Conservation (phyloP, 2,888 invertebrate species). For the Diaphora mendica region DNA sequence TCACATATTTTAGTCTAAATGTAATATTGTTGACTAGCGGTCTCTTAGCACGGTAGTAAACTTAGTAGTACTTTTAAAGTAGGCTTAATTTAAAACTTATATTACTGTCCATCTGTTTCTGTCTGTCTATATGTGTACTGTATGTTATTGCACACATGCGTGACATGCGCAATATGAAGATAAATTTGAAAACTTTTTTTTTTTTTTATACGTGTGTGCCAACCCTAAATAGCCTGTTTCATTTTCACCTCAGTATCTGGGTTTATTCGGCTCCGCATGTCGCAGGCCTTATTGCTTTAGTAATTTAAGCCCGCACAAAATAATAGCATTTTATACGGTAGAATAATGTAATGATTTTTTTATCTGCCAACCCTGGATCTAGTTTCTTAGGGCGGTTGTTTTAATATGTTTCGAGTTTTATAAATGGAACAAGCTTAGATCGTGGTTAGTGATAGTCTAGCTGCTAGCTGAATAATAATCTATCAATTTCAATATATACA, state of each 20-base stretch:
- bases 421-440: neutral
- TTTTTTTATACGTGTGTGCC: neutral
- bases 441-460: neutral
- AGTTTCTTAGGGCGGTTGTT: neutral
- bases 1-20: neutral
- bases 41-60: neutral
- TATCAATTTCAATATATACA: too few species aligned
- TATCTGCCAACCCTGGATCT: constrained; percentile 2
- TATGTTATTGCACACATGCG: neutral
- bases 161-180: neutral
- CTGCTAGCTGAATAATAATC: too few species aligned
- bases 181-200: neutral
- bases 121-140: neutral
- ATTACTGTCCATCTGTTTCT: neutral
- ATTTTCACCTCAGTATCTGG: constrained; percentile 44
- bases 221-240: constrained; percentile 42
- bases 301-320: constrained; percentile 45
- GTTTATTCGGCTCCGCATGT: constrained; percentile 49
- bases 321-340: constrained; percentile 23
- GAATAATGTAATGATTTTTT: constrained; percentile 22
- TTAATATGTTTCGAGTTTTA: neutral
- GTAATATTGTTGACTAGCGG: neutral
- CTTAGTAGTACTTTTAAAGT: too few species aligned
- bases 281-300: constrained; percentile 48
- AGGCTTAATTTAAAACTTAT: neutral